Evolutionary conservation across 2,888 invertebrate species (phyloP).

Genomic region (Eupithecia abbreviata): DNA sequence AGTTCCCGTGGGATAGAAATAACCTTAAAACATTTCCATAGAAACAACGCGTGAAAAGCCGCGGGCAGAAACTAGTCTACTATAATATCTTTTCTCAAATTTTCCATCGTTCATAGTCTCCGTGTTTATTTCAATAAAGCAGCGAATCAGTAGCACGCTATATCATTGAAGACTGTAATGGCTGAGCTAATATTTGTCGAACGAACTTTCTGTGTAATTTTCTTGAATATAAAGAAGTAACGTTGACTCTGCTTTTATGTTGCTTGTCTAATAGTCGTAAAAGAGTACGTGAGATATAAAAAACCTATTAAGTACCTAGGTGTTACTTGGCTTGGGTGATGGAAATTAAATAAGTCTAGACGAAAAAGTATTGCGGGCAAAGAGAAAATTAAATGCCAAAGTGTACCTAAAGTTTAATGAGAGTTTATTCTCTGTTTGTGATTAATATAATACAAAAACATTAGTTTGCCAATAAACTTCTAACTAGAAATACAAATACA

Average conservation of each 20-base stretch:
- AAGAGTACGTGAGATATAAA: not conserved
- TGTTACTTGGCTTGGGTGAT: not conserved
- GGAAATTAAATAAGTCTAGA: not conserved
- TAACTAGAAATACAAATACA: not conserved
- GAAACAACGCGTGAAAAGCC: too few species aligned
- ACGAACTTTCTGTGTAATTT: slow-evolving; percentile 29
- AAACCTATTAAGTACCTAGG: not conserved
- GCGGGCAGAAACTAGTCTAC: too few species aligned
- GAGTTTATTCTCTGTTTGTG: not conserved
- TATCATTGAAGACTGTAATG: slow-evolving; percentile 51
- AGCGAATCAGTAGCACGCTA: slow-evolving; percentile 60
- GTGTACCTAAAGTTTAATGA: too few species aligned
- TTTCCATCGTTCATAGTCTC: slow-evolving; percentile 40
- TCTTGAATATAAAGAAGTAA: slow-evolving; percentile 14
- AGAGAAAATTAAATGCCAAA: too few species aligned
- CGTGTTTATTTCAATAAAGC: slow-evolving; percentile 59
- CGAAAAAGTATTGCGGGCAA: not conserved
- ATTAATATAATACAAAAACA: not conserved
- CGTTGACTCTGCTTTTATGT: not conserved
- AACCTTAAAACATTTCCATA: too few species aligned
- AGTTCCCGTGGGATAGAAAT: too few species aligned
- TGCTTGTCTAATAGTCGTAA: not conserved
- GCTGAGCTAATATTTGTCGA: slow-evolving; percentile 41
- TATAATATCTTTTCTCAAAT: slow-evolving; percentile 39
- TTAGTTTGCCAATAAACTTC: not conserved